Conservation (phyloP, 2,888 invertebrate genomes). For the Coecobrya sp. region DNA sequence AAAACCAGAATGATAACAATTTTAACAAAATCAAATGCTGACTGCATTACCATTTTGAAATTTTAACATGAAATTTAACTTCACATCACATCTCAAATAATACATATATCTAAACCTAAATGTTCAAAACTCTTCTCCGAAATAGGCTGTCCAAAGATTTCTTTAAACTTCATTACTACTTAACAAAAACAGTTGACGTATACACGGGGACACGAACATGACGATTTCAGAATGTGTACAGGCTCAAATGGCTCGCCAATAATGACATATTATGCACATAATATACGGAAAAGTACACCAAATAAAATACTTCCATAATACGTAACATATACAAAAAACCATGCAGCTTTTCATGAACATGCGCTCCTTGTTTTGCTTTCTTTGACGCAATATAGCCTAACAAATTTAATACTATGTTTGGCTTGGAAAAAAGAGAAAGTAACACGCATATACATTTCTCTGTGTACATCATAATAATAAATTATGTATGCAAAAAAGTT, state of each 20-base stretch:
- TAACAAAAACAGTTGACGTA: neutral
- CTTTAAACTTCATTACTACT: too few species aligned
- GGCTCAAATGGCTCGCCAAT: neutral
- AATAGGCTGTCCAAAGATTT: too few species aligned
- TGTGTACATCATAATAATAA: slow-evolving; percentile 36
- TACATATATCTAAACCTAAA: too few species aligned
- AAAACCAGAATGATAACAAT: neutral
- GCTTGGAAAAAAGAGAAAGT: slow-evolving; percentile 26
- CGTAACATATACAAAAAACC: neutral
- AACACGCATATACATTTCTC: neutral
- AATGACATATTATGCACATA: neutral
- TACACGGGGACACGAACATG: neutral
- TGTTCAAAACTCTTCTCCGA: too few species aligned
- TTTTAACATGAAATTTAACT: too few species aligned
- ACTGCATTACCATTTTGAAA: too few species aligned
- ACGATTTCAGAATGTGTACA: neutral
- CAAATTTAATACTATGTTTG: slow-evolving; percentile 13
- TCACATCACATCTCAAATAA: too few species aligned
- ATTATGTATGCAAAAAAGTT: slow-evolving; percentile 36
- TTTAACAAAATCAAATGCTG: neutral
- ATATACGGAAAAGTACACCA: neutral
- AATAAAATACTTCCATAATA: neutral
- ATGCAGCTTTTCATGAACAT: slow-evolving; percentile 28
- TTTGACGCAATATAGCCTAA: slow-evolving; percentile 35
- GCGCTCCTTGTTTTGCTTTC: slow-evolving; percentile 30